Evolutionary conservation across 2,797 vertebrate species (phyloP).

Genomic region (Eulemur albifrons): DNA sequence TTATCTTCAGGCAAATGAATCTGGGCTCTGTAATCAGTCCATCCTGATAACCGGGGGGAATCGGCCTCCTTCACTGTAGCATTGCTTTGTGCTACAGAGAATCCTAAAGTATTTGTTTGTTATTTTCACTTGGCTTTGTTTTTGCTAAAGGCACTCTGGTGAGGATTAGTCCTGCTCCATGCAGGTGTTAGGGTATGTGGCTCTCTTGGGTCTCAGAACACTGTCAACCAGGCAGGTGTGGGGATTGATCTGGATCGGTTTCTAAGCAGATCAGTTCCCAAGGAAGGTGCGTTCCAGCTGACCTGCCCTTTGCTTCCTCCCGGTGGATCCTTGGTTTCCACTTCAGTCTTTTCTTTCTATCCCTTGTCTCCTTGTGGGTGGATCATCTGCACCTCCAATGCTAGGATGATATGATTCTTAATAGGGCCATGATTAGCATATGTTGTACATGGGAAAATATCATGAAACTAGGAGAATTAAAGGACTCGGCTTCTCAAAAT

Average conservation of each 20-base stretch:
- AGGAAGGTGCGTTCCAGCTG: neutral
- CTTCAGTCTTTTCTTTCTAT: neutral
- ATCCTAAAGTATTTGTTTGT: constrained; percentile 46
- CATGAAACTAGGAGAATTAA: neutral
- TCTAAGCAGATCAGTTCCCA: neutral
- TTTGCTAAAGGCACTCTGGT: neutral
- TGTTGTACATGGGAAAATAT: accelerated
- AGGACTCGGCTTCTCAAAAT: neutral
- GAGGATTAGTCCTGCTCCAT: neutral
- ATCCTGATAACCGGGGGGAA: constrained; percentile 1
- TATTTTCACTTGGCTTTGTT: constrained; percentile 40
- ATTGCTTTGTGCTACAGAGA: neutral
- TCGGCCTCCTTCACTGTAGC: neutral
- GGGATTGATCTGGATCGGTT: neutral
- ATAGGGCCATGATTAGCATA: accelerated
- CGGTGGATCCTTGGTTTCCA: neutral
- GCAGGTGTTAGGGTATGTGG: neutral
- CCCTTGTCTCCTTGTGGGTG: neutral
- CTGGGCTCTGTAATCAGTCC: constrained; percentile 63
- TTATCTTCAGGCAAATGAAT: constrained; percentile 68
- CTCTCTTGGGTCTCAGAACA: neutral
- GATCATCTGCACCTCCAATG: no score
- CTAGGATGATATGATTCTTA: no score
- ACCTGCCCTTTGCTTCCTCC: neutral
- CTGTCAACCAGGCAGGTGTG: neutral